Base-by-base conservation (phyloP, 2,797 vertebrate species). In the Carcharodon carcharias region DNA sequence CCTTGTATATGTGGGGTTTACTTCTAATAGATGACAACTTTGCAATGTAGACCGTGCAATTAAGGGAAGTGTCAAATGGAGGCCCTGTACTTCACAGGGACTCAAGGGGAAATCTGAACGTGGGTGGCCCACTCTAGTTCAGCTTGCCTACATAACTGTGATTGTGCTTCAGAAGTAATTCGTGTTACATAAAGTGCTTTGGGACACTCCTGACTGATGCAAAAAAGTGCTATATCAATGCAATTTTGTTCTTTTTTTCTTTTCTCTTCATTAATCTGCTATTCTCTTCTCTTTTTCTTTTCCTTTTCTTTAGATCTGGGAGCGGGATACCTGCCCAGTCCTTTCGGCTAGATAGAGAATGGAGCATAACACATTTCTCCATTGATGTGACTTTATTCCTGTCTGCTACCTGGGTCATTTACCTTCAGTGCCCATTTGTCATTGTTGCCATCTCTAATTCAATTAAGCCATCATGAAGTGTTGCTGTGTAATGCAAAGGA, bases 21-120 rank as follows among this genome's bases (percentile, higher is more conserved):
- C 7, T 93, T 92, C 89, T n/a, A 63, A 63, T 67, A 63, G 91
- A 67, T 93, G 91, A 93, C 91, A 67, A 93, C 63, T 67, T 93
- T 65, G 61, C 91, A 93, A 45, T 93, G 91, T 28, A 67, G 91
- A 67, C 63, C 63, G 4, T 67, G n/a, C 61, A 93, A 45, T 93
- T 67, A 93, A 93, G 61, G 63, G 35, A 93, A 93, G 35, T 65
- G n/a, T 65, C 91, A 65, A 65, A 45, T 40, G 3, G 91, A 67
- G 40, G 91, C 65, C 28, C 65, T n/a, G 91, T 67, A 67, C 63
- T 67, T 93, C 91, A 4, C 63, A 67, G n/a, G 18, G 2, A 65
- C 58, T 16, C 14, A n/a, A 63, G 18, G 18, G 91, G 8, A 65
- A 63, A 63, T 65, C 35, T 23, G 61, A 65, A 61, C 18, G 7